Percentiles rank a stretch among this genome's conserved stretches.
Evolutionary conservation across 2,797 vertebrate genomes (phyloP).

Genomic region (Gallinago solitaria): DNA sequence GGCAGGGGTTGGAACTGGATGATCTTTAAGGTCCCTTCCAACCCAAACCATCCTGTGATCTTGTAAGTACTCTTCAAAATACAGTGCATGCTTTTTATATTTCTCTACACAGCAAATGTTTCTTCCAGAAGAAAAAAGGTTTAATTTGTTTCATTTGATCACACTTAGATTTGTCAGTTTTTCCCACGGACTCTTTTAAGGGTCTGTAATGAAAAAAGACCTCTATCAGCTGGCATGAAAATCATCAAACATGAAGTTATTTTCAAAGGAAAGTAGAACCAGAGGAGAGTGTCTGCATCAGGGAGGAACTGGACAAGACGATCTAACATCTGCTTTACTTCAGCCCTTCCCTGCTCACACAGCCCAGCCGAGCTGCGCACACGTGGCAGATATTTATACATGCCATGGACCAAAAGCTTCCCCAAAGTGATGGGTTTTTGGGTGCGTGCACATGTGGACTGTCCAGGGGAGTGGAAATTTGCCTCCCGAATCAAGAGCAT

Average conservation of each 20-base stretch:
- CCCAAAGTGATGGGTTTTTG: neutral
- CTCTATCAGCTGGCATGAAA: neutral
- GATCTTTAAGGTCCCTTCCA: no score
- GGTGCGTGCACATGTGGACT: fast-evolving
- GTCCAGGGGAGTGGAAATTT: neutral
- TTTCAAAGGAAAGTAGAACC: neutral
- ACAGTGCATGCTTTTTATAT: fast-evolving
- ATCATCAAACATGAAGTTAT: neutral
- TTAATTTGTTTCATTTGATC: neutral
- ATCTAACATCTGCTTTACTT: neutral
- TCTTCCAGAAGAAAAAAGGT: neutral
- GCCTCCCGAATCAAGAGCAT: fast-evolving
- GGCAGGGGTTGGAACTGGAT: no score
- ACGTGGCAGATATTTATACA: neutral
- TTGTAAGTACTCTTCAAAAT: neutral
- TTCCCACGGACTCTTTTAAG: neutral
- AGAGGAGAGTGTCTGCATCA: neutral
- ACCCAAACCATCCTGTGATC: no score
- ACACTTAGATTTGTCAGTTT: neutral
- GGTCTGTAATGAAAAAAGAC: neutral
- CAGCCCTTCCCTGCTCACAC: neutral
- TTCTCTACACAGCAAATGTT: neutral
- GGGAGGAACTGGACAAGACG: neutral
- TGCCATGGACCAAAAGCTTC: neutral
- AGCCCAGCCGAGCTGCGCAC: neutral